Conservation (phyloP, 2,888 invertebrate genomes). For the Pyrgus malvae region DNA sequence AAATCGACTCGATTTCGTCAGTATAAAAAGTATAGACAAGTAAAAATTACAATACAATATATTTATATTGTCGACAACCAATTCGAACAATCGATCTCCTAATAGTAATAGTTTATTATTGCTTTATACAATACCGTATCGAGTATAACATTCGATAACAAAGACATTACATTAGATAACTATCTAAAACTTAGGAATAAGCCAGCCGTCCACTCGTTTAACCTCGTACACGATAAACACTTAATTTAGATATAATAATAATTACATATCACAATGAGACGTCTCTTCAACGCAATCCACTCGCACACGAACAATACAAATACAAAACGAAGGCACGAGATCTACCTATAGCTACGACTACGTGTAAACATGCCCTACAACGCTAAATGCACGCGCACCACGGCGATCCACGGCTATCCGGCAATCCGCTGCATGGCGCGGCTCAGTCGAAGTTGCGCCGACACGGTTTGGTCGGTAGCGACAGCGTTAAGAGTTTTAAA, state of each 20-base stretch:
- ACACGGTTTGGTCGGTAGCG: slow-evolving; percentile 59
- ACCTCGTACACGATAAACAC: slow-evolving; percentile 75
- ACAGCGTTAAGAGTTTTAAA: slow-evolving; percentile 66
- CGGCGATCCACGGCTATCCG: too few species aligned
- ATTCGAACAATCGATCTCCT: slow-evolving; percentile 68
- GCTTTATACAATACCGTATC: slow-evolving; percentile 79
- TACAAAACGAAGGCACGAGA: slow-evolving; percentile 80
- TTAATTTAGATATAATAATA: slow-evolving; percentile 80
- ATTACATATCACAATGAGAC: slow-evolving; percentile 82
- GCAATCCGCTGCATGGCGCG: slow-evolving; percentile 43
- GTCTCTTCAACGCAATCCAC: slow-evolving; percentile 73
- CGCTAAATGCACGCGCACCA: slow-evolving; percentile 70
- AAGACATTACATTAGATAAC: slow-evolving; percentile 60
- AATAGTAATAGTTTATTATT: slow-evolving; percentile 73
- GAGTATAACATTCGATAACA: slow-evolving; percentile 72
- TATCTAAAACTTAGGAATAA: slow-evolving; percentile 63
- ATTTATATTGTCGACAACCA: slow-evolving; percentile 69
- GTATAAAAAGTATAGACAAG: slow-evolving; percentile 67
- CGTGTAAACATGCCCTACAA: slow-evolving; percentile 67
- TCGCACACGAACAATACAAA: slow-evolving; percentile 71
- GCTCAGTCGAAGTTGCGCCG: slow-evolving; percentile 58
- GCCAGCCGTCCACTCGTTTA: slow-evolving; percentile 68
- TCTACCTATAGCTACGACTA: slow-evolving; percentile 75
- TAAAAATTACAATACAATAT: slow-evolving; percentile 66
- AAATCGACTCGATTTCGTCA: slow-evolving; percentile 69